These are phyloP conservation scores for Hymenopus coronatus DNA, from an alignment of 2,888 invertebrate genomes.

Conservation along the genomic window DNA sequence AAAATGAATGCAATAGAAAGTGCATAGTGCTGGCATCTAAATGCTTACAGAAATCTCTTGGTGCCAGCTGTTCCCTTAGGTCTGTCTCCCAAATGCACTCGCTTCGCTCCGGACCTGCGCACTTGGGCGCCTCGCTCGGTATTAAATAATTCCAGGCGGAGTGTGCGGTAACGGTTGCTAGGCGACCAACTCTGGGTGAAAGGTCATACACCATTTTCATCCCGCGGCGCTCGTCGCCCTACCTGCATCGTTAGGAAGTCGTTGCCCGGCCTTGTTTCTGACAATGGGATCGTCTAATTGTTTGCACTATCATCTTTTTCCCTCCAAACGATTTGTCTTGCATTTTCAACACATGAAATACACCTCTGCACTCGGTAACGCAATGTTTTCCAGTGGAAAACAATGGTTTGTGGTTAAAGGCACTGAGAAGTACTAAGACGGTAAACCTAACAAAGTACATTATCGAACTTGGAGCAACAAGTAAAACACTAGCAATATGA, in stretches of 20 bases:
- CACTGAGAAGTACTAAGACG: too few species aligned
- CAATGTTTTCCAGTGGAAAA: too few species aligned
- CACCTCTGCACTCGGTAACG: too few species aligned
- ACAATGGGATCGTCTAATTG: not conserved
- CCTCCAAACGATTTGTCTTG: not conserved
- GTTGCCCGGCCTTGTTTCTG: not conserved
- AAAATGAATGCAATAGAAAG: too few species aligned
- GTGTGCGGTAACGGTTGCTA: not conserved
- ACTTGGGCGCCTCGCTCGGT: not conserved
- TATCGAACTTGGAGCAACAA: too few species aligned
- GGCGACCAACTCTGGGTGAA: not conserved
- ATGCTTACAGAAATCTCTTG: not conserved
- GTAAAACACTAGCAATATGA: too few species aligned
- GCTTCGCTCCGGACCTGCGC: not conserved
- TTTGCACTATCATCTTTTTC: not conserved
- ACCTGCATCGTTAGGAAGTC: not conserved
- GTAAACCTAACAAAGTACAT: too few species aligned
- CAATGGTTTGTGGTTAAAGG: too few species aligned
- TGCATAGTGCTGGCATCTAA: not conserved
- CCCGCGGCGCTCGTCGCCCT: not conserved
- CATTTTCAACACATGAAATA: not conserved
- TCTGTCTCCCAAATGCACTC: not conserved
- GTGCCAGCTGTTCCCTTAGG: not conserved
- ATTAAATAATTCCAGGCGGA: not conserved
- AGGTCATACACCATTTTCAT: not conserved